phyloP scores from a whole-genome alignment of 2,113 vertebrate genomes.

The Taurulus bubalis region DNA sequence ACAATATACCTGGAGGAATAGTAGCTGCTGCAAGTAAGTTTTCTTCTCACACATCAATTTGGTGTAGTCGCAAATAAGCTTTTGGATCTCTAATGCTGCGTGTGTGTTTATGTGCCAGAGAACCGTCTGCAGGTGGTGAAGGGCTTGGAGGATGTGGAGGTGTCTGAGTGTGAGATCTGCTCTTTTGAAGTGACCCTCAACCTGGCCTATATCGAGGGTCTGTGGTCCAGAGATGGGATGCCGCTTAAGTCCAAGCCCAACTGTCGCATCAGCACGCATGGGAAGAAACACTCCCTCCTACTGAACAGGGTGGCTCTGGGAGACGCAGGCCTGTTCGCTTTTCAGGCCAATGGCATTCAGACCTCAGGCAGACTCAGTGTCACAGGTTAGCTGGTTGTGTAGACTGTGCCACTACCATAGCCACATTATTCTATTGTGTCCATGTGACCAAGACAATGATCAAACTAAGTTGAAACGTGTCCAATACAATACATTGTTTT shows the following conservation, averaged over 20 bases:
- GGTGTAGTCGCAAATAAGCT: background rate
- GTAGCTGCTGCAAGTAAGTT: conserved; percentile 78
- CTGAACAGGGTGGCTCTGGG: conserved; percentile 84
- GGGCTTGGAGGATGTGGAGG: conserved; percentile 85
- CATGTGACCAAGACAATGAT: background rate
- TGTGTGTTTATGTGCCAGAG: conserved; percentile 79
- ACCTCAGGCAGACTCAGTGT: conserved; percentile 87
- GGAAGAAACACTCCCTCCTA: conserved; percentile 87
- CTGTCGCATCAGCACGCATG: conserved; percentile 80
- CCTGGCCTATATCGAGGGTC: conserved; percentile 86
- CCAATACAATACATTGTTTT: background rate
- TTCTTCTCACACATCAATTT: background rate
- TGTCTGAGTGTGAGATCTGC: conserved; percentile 85
- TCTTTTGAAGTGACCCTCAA: conserved; percentile 91
- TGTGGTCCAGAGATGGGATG: conserved; percentile 88
- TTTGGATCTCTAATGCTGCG: background rate
- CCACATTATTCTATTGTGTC: background rate
- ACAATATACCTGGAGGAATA: conserved; percentile 71
- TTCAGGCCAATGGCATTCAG: conserved; percentile 87
- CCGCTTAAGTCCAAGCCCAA: conserved; percentile 86
- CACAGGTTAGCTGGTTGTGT: conserved; percentile 81
- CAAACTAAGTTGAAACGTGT: background rate
- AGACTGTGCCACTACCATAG: background rate
- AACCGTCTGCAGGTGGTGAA: conserved; percentile 89
- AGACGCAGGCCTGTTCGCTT: conserved; percentile 88